Percentiles rank a stretch among this genome's conserved stretches.
Conservation (phyloP, 2,113 vertebrate species). For the Ranitomeya imitator region DNA sequence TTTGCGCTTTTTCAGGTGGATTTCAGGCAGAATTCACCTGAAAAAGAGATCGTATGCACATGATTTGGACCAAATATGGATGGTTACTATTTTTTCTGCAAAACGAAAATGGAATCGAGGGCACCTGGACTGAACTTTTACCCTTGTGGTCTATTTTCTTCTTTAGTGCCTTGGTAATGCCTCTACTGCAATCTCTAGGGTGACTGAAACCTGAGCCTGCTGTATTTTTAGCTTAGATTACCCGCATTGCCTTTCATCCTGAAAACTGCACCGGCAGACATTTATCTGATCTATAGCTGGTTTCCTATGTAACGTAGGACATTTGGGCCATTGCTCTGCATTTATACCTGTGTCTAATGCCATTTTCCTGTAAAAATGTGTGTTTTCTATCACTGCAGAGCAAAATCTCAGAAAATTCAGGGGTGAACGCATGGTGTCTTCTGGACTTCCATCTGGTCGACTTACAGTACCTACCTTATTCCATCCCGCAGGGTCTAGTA, state of each 20-base stretch:
- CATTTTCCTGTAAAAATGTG: not conserved
- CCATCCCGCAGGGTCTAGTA: no score
- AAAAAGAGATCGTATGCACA: no score
- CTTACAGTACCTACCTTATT: no score
- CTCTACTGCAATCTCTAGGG: not conserved
- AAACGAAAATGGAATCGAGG: no score
- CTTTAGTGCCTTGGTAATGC: not conserved
- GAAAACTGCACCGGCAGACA: not conserved
- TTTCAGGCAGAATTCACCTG: no score
- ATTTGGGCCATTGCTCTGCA: not conserved
- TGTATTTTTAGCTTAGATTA: conserved; percentile 5
- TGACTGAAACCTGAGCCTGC: not conserved
- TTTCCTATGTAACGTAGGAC: not conserved
- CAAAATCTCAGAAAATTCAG: not conserved
- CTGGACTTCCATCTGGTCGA: no score
- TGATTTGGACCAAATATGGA: no score
- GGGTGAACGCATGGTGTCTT: no score
- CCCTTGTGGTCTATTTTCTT: not conserved
- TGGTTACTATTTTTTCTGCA: no score
- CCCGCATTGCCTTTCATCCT: not conserved
- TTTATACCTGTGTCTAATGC: not conserved
- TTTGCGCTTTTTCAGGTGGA: no score
- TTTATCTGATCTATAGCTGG: not conserved
- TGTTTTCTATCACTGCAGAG: not conserved
- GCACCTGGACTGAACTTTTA: not conserved